phyloP scores from a whole-genome alignment of 1,140 invertebrate species.

The Cotesia typhae region DNA sequence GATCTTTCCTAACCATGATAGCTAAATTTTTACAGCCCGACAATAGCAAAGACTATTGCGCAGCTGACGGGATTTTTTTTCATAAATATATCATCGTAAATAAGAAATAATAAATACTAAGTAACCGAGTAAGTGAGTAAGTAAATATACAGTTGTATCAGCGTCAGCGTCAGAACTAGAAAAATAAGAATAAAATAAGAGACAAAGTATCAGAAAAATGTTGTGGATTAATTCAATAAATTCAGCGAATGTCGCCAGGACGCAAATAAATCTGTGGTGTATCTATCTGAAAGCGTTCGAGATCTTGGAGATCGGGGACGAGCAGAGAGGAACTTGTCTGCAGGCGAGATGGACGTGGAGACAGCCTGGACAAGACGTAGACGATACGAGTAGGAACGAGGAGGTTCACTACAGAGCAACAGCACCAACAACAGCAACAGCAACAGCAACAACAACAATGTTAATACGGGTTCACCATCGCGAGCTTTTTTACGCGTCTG shows the following conservation, averaged over 20 bases:
- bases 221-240: slow-evolving; percentile 10
- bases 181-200: neutral
- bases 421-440: neutral
- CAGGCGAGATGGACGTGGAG: too few species aligned
- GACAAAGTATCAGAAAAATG: neutral
- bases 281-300: neutral
- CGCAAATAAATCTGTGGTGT: slow-evolving; percentile 7
- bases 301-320: slow-evolving; percentile 18
- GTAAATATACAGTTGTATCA: too few species aligned
- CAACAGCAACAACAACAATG: slow-evolving; percentile 7
- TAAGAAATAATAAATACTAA: neutral
- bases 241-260: slow-evolving; percentile 8
- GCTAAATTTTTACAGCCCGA: slow-evolving; percentile 6
- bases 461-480: slow-evolving; percentile 37
- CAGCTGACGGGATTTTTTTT: neutral
- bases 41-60: neutral
- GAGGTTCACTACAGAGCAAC: neutral
- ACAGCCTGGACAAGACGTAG: slow-evolving; percentile 21
- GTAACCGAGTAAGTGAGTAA: too few species aligned
- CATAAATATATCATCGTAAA: slow-evolving; percentile 2
- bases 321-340: slow-evolving; percentile 16
- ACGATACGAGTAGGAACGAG: slow-evolving; percentile 23
- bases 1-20: slow-evolving; percentile 8
- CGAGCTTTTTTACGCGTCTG: slow-evolving; percentile 55
- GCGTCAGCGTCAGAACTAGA: neutral